phyloP scores from a whole-genome alignment of 2,888 invertebrate genomes.

The Plagodis dolabraria region DNA sequence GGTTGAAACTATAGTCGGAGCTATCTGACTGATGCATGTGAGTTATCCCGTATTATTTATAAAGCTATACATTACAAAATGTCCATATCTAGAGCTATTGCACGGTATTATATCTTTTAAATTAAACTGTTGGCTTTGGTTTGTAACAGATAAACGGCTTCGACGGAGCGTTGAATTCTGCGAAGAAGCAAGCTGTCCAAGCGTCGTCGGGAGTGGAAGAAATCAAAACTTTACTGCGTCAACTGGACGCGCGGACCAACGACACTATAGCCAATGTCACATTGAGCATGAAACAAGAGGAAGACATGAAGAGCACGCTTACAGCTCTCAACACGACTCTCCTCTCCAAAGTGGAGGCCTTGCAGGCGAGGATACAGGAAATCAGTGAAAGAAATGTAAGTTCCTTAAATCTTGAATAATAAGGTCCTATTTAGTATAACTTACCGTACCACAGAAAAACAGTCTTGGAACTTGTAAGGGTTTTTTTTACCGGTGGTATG shows the following conservation, averaged over 20 bases:
- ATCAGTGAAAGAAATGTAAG: slow-evolving; percentile 49
- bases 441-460: no score
- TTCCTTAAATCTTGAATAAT: background rate
- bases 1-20: no score
- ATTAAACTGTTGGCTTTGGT: no score
- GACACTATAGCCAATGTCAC: slow-evolving; percentile 72
- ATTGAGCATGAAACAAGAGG: slow-evolving; percentile 53
- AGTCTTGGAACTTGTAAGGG: no score
- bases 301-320: slow-evolving; percentile 59
- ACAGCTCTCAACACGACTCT: slow-evolving; percentile 63
- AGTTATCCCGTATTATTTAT: no score
- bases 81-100: no score
- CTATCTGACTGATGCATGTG: no score
- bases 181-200: slow-evolving; percentile 70
- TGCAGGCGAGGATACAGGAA: slow-evolving; percentile 66
- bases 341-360: slow-evolving; percentile 56
- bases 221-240: slow-evolving; percentile 60
- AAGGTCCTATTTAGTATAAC: no score
- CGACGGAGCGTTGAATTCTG: slow-evolving; percentile 67
- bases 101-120: no score
- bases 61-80: no score
- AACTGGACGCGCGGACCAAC: slow-evolving; percentile 66
- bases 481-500: no score
- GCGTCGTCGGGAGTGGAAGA: slow-evolving; percentile 74
- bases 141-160: slow-evolving; percentile 78